A percentile compares a stretch with the other conserved stretches of the same genome.
phyloP scores from a whole-genome alignment of 1,140 invertebrate species.

The Psix sp. region DNA sequence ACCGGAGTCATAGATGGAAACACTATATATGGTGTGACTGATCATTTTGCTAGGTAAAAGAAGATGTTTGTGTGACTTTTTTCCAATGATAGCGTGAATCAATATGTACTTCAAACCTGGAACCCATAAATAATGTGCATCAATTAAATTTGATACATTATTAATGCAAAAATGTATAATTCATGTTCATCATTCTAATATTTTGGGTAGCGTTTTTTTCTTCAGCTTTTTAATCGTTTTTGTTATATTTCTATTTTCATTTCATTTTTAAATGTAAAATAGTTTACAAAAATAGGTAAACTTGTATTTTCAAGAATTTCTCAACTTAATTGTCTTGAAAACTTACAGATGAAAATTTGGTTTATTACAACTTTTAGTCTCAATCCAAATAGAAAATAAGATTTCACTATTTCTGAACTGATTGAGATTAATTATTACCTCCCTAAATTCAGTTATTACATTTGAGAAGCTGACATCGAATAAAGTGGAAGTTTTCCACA shows the following conservation, averaged over 20 bases:
- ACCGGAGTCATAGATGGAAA: constrained; percentile 90
- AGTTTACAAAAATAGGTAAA: constrained; percentile 18
- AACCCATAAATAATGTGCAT: too few relatives aligned
- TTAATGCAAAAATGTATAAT: too few relatives aligned
- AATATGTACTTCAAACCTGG: too few relatives aligned
- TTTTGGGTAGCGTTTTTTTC: too few relatives aligned
- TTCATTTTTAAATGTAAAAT: too few relatives aligned
- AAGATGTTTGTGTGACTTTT: not conserved
- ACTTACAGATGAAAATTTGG: constrained; percentile 10
- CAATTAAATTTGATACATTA: too few relatives aligned
- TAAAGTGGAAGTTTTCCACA: constrained; percentile 16
- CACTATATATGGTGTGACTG: constrained; percentile 89
- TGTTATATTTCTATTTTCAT: too few relatives aligned
- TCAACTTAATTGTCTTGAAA: not conserved
- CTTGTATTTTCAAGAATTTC: constrained; percentile 5
- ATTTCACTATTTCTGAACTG: constrained; percentile 6
- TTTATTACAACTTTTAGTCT: constrained; percentile 16
- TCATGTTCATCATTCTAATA: too few relatives aligned
- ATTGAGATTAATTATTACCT: constrained; percentile 4
- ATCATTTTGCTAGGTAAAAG: constrained; percentile 83
- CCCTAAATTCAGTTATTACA: constrained; percentile 14
- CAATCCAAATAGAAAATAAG: constrained; percentile 4
- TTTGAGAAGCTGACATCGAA: constrained; percentile 2
- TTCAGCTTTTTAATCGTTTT: too few relatives aligned
- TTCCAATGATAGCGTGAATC: too few relatives aligned